phyloP scores from a whole-genome alignment of 1,140 invertebrate genomes.

The Lycorma delicatula region DNA sequence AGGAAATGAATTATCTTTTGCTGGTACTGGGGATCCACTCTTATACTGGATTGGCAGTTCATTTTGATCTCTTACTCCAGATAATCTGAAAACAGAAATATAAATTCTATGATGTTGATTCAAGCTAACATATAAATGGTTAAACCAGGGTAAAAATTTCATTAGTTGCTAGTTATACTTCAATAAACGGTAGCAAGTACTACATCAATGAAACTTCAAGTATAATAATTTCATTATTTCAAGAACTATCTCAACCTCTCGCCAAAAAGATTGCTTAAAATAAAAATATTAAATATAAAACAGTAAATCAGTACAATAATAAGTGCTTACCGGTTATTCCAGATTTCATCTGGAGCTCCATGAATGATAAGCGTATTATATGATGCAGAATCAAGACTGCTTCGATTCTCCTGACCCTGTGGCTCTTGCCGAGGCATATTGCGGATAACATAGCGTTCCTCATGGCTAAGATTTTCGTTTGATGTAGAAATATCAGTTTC shows the following conservation, averaged over 20 bases:
- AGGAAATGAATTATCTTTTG: not conserved
- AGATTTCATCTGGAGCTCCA: slow-evolving; percentile 53
- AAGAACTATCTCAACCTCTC: no score
- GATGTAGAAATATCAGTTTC: slow-evolving; percentile 86
- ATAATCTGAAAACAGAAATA: slow-evolving; percentile 8
- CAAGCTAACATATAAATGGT: no score
- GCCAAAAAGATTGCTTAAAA: no score
- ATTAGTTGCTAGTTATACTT: no score
- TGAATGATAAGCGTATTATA: slow-evolving; percentile 76
- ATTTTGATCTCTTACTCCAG: slow-evolving; percentile 24
- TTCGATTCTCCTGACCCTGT: slow-evolving; percentile 81
- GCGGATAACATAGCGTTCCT: slow-evolving; percentile 72
- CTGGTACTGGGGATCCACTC: not conserved
- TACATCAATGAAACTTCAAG: no score
- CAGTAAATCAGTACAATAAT: no score
- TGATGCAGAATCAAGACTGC: slow-evolving; percentile 63
- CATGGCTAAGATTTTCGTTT: slow-evolving; percentile 78
- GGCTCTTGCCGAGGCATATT: slow-evolving; percentile 82
- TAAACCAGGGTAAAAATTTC: no score
- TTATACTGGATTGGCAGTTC: slow-evolving; percentile 9
- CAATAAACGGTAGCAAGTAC: no score
- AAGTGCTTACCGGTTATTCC: slow-evolving; percentile 46
- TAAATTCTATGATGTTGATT: not conserved
- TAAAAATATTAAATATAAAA: no score
- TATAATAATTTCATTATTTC: no score